Conservation (phyloP, 2,113 vertebrate genomes). For the Ondatra zibethicus region DNA sequence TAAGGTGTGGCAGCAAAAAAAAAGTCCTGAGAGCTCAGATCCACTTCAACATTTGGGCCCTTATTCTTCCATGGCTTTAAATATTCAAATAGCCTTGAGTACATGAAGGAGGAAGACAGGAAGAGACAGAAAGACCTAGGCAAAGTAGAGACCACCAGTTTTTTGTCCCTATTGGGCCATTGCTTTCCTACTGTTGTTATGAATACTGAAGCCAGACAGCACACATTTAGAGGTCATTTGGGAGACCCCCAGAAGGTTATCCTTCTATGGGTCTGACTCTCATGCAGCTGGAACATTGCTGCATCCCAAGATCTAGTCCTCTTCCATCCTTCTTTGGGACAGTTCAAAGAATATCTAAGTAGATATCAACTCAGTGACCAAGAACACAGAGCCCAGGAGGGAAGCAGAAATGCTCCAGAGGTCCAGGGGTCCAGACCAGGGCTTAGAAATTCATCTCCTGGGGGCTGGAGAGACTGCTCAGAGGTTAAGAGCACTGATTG, state of each 20-base stretch:
- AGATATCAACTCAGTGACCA: neutral
- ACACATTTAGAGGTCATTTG: neutral
- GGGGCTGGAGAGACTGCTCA: too few species aligned
- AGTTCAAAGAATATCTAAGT: neutral
- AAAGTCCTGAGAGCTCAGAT: neutral
- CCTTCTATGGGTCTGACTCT: neutral
- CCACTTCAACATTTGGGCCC: neutral
- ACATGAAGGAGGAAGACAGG: neutral
- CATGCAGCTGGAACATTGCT: neutral
- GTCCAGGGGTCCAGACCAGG: neutral
- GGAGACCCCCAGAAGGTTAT: neutral
- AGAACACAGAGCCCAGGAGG: neutral
- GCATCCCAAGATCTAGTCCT: neutral
- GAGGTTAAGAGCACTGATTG: too few species aligned
- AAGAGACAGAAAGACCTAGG: neutral
- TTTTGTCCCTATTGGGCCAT: neutral
- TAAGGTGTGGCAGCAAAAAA: neutral
- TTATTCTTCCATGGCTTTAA: neutral
- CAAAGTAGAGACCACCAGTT: neutral
- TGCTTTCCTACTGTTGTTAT: neutral
- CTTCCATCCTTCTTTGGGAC: neutral
- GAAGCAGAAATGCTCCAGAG: neutral
- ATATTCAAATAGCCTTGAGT: neutral
- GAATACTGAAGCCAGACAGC: neutral
- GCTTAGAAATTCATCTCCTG: neutral